Evolutionary conservation across 2,888 invertebrate species (phyloP).

Genomic region (Pandemis heparana): DNA sequence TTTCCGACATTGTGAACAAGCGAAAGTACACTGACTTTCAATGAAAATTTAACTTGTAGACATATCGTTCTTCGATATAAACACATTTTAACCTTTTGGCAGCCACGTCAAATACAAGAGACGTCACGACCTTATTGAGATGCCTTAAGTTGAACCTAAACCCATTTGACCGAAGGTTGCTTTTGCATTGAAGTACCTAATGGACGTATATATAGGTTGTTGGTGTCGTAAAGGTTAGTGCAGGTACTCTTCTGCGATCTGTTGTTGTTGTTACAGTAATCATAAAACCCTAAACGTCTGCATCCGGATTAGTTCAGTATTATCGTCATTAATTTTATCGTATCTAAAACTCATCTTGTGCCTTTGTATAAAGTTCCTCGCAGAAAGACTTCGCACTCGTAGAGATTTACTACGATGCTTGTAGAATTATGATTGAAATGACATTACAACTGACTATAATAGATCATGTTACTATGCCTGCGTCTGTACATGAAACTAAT

Average conservation of each 20-base stretch:
- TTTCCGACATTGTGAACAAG: neutral
- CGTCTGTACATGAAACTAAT: neutral
- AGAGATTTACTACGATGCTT: slow-evolving; percentile 9
- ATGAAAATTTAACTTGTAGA: neutral
- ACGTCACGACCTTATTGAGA: too few species aligned
- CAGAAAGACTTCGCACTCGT: slow-evolving; percentile 32
- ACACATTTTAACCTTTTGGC: too few species aligned
- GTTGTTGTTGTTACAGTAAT: too few species aligned
- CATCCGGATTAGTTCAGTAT: slow-evolving; percentile 36
- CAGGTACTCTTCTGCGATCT: too few species aligned
- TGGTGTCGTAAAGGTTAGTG: too few species aligned
- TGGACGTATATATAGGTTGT: neutral
- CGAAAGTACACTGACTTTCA: neutral
- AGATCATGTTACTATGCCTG: neutral
- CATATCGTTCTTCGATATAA: too few species aligned
- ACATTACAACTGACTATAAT: slow-evolving; percentile 8
- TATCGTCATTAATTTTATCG: slow-evolving; percentile 31
- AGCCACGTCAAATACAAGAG: too few species aligned
- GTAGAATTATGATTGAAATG: slow-evolving; percentile 8
- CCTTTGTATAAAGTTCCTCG: slow-evolving; percentile 39
- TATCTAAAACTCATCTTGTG: slow-evolving; percentile 31
- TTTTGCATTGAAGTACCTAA: too few species aligned
- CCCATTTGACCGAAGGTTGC: too few species aligned
- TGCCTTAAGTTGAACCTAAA: too few species aligned
- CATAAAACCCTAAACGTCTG: too few species aligned